Percentiles rank a stretch among this genome's conserved stretches.
These are phyloP conservation scores for Orestias chungarensis DNA, from an alignment of 2,797 vertebrate species.

Conservation along the genomic window DNA sequence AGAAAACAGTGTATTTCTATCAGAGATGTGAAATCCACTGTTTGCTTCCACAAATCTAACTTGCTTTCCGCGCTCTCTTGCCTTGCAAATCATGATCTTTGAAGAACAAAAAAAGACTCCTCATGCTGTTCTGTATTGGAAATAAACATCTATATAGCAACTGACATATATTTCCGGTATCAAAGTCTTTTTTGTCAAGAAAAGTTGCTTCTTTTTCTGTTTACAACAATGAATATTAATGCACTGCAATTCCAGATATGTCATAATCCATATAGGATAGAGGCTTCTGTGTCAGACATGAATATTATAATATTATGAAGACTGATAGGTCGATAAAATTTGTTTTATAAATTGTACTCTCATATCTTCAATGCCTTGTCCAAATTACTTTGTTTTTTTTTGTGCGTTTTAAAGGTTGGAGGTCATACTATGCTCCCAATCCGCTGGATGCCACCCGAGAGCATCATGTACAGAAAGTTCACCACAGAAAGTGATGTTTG, in stretches of 20 bases:
- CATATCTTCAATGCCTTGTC: neutral
- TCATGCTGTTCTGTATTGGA: neutral
- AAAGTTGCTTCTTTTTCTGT: neutral
- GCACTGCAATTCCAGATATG: neutral
- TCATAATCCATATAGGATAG: neutral
- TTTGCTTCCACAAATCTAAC: neutral
- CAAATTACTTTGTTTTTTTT: slow-evolving; percentile 21
- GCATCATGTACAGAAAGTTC: slow-evolving; percentile 99
- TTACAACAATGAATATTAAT: neutral
- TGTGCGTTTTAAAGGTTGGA: slow-evolving; percentile 84
- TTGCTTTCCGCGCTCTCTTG: neutral
- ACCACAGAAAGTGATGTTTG: slow-evolving; percentile 98
- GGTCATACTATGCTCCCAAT: slow-evolving; percentile 99
- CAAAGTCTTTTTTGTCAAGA: neutral
- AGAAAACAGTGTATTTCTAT: neutral
- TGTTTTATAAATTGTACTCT: neutral
- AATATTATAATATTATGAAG: no score
- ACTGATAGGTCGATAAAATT: neutral
- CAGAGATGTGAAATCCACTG: neutral
- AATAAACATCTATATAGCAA: neutral
- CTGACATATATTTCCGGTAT: neutral
- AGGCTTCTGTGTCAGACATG: neutral
- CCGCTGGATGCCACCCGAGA: slow-evolving; percentile 99
- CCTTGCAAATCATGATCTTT: neutral
- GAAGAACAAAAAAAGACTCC: neutral